Conservation (phyloP, 2,888 invertebrate genomes). For the Melinaea marsaeus region DNA sequence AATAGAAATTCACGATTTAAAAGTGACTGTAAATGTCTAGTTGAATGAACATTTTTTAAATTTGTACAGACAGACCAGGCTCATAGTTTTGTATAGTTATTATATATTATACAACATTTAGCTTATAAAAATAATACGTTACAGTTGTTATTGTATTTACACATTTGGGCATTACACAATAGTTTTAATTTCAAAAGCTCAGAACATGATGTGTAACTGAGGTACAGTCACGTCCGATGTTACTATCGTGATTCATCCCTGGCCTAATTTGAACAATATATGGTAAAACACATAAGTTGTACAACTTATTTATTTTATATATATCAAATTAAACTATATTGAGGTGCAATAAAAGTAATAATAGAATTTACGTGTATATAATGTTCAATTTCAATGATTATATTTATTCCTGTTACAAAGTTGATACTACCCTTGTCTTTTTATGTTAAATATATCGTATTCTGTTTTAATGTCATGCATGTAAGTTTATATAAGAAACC, state of each 20-base stretch:
- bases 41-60: no score
- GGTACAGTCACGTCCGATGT: constrained; percentile 39
- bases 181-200: constrained; percentile 30
- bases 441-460: constrained; percentile 31
- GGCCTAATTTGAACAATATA: constrained; percentile 31
- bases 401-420: constrained; percentile 11
- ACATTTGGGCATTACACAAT: constrained; percentile 18
- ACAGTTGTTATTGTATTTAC: not conserved
- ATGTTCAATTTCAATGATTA: not conserved
- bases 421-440: constrained; percentile 28
- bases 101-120: no score
- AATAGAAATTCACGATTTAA: no score
- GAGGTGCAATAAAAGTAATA: not conserved
- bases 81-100: no score
- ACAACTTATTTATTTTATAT: not conserved
- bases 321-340: constrained; percentile 1
- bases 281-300: constrained; percentile 7
- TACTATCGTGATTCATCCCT: constrained; percentile 34
- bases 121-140: no score
- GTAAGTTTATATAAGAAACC: constrained; percentile 14
- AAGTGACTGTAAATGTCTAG: no score
- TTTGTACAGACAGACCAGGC: no score
- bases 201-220: constrained; percentile 22
- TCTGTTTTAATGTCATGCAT: constrained; percentile 25
- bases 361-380: constrained; percentile 6